Conservation (phyloP, 2,113 vertebrate genomes). For the Mionectes macconnelli region DNA sequence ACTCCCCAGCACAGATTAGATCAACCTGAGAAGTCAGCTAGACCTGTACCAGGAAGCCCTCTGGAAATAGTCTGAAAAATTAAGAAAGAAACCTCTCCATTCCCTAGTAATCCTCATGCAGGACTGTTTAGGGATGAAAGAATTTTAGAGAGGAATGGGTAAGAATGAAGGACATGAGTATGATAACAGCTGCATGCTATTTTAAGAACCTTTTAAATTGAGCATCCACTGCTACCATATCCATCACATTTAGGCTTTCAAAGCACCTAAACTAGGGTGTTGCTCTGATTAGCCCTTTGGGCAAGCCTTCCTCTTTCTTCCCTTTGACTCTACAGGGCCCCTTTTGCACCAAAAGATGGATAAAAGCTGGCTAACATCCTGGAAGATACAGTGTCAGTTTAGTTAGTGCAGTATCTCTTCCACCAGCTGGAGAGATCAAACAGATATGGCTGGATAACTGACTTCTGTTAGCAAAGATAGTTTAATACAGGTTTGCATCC, state of each 20-base stretch:
- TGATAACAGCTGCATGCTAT: background rate
- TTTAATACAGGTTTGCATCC: constrained; percentile 42
- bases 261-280: background rate
- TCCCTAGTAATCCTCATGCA: background rate
- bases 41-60: background rate
- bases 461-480: constrained; percentile 42
- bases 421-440: constrained; percentile 45
- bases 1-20: background rate
- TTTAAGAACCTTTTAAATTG: background rate
- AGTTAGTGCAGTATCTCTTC: background rate
- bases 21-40: background rate
- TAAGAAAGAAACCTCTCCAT: background rate
- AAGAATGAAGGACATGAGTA: background rate
- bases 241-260: background rate
- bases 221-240: background rate
- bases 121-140: background rate
- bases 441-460: constrained; percentile 27
- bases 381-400: background rate
- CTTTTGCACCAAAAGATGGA: background rate
- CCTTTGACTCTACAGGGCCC: background rate
- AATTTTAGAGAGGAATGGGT: background rate
- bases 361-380: constrained; percentile 24
- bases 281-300: background rate
- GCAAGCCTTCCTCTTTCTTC: background rate
- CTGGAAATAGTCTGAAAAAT: background rate